Base-by-base conservation (phyloP, 2,113 vertebrate genomes). In the Pachypanchax playfairii region DNA sequence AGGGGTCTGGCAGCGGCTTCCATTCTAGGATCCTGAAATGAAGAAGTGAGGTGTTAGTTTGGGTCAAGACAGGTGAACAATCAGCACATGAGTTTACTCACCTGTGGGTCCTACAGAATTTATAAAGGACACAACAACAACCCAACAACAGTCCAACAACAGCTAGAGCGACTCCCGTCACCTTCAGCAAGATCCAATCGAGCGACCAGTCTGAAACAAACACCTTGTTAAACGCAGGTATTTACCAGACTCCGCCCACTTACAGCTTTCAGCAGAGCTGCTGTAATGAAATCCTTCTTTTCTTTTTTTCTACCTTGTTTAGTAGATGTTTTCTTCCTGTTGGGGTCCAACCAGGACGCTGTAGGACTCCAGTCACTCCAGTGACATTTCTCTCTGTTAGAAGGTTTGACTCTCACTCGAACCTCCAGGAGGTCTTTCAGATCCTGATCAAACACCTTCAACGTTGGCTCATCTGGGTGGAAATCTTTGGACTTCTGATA, bases 281-380 rank as follows among this genome's bases (percentile, higher is more conserved):
- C n/a, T n/a, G n/a, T n/a, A n/a, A n/a, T n/a, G n/a, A 35, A 35
- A 31, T 9, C 29, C 7, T 12, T 35, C 4, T 10, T 33, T 33
- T 36, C 6, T 6, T 5, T 17, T 7, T 38, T 12, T n/a, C 36
- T 28, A 76, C 63, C 64, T 48, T 12, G 2, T 4, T 28, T 21
- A 1, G 22, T 7, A 1, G 29, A 38, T 6, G 3, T 60, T 38
- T 1, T 29, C 6, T 2, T 48, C 58, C 21, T n/a, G n/a, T n/a
- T n/a, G n/a, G n/a, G n/a, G n/a, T 21, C 71, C 5, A 2, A 28
- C 88, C 87, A 91, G 59, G 80, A 66, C 2, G 65, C 44, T 0
- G 56, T 31, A 2, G 83, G 84, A 68, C 92, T 90, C 92, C 92
- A 93, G 64, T 86, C 21, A 25, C 92, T 93, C 91, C 91, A 93